A percentile compares a stretch with the other conserved stretches of the same genome.
phyloP scores from a whole-genome alignment of 2,888 invertebrate genomes.

The Cheilosia vernalis region DNA sequence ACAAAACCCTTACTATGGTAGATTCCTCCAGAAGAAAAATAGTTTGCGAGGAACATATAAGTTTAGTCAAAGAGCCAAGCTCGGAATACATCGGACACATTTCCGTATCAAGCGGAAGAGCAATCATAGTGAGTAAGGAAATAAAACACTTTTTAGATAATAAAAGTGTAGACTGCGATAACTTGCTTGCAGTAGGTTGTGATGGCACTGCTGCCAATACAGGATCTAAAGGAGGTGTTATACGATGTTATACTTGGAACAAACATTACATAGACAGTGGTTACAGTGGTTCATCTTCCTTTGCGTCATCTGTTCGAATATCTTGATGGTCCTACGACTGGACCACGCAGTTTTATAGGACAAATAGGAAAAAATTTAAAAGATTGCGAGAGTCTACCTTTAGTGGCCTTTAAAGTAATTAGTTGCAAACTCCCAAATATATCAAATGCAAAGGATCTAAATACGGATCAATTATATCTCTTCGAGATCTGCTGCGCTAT shows the following conservation, averaged over 20 bases:
- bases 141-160: background rate
- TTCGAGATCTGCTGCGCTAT: too few species aligned
- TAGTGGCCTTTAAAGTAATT: background rate
- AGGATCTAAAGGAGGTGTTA: background rate
- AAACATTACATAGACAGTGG: background rate
- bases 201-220: background rate
- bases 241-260: background rate
- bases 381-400: background rate
- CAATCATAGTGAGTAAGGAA: background rate
- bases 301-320: background rate
- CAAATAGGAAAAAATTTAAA: background rate
- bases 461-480: conserved; percentile 1
- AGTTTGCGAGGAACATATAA: background rate
- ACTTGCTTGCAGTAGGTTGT: background rate
- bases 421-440: background rate
- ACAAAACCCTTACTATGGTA: too few species aligned
- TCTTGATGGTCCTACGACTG: background rate
- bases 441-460: background rate
- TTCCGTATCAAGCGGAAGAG: background rate
- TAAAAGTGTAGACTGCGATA: background rate
- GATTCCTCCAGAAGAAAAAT: background rate
- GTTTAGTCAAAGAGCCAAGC: background rate
- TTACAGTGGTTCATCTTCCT: background rate
- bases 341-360: background rate
- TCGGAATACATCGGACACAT: conserved; percentile 2